Evolutionary conservation across 2,888 invertebrate species (phyloP).

Genomic region (Spatulosminthurus flaviceps): DNA sequence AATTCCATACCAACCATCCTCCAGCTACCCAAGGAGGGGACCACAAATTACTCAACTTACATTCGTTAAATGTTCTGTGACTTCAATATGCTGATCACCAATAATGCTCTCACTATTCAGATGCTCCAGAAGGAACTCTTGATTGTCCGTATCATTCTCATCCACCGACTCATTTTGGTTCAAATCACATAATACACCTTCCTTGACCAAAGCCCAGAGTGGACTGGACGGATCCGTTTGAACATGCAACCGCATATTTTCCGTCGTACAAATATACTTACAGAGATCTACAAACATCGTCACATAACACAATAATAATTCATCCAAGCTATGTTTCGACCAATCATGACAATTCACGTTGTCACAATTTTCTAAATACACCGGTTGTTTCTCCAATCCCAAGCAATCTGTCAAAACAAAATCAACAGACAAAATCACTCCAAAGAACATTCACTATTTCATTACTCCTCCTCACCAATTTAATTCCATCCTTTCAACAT

Average conservation of each 20-base stretch:
- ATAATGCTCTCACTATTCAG: constrained; percentile 22
- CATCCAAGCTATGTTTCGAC: constrained; percentile 30
- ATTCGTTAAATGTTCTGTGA: constrained; percentile 23
- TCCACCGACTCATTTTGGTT: background rate
- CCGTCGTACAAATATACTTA: constrained; percentile 32
- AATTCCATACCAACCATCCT: too few species aligned
- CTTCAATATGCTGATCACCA: background rate
- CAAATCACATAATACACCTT: constrained; percentile 1
- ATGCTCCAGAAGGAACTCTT: constrained; percentile 29
- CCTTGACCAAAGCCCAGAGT: constrained; percentile 25
- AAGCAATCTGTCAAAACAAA: constrained; percentile 48
- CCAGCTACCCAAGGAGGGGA: too few species aligned
- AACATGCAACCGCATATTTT: background rate
- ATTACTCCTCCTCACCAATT: background rate
- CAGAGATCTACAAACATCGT: constrained; percentile 34
- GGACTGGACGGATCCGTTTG: constrained; percentile 23
- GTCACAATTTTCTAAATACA: constrained; percentile 1
- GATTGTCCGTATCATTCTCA: constrained; percentile 27
- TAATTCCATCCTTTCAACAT: too few species aligned
- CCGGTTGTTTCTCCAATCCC: constrained; percentile 41
- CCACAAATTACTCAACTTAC: constrained; percentile 25
- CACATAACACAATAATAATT: constrained; percentile 28
- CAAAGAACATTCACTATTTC: too few species aligned
- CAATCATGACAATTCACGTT: constrained; percentile 36
- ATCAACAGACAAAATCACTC: background rate